Evolutionary conservation across 2,113 vertebrate genomes (phyloP).

Genomic region (Prionailurus viverrinus): DNA sequence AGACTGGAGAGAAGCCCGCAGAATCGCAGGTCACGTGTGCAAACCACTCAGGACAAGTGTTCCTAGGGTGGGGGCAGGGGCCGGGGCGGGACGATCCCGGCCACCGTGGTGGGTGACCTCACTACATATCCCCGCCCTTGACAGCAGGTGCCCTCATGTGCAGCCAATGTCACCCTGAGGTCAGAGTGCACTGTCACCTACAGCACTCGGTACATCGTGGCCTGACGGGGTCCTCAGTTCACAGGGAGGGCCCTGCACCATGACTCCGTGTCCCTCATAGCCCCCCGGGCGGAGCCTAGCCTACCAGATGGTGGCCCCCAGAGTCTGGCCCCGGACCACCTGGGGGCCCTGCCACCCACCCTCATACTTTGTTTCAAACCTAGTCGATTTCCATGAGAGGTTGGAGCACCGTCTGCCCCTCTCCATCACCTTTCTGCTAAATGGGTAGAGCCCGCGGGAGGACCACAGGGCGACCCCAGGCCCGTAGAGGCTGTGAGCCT

Average conservation of each 20-base stretch:
- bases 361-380: background rate
- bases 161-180: accelerated
- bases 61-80: background rate
- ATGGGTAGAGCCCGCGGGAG: accelerated
- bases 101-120: background rate
- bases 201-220: background rate
- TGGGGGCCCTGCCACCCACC: background rate
- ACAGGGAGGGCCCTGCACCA: background rate
- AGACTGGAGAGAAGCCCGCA: background rate
- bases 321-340: background rate
- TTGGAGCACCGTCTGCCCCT: background rate
- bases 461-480: background rate
- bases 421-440: accelerated
- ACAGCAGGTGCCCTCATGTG: background rate
- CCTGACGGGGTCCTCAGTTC: background rate
- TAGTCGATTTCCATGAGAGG: background rate
- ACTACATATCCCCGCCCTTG: background rate
- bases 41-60: background rate
- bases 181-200: too few relatives aligned
- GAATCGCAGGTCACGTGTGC: background rate
- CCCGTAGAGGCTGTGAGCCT: accelerated
- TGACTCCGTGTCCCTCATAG: background rate
- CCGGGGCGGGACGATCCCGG: accelerated
- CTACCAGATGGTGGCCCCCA: background rate
- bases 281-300: background rate